Conservation (phyloP, 2,797 vertebrate genomes). For the Rallus crepitans region DNA sequence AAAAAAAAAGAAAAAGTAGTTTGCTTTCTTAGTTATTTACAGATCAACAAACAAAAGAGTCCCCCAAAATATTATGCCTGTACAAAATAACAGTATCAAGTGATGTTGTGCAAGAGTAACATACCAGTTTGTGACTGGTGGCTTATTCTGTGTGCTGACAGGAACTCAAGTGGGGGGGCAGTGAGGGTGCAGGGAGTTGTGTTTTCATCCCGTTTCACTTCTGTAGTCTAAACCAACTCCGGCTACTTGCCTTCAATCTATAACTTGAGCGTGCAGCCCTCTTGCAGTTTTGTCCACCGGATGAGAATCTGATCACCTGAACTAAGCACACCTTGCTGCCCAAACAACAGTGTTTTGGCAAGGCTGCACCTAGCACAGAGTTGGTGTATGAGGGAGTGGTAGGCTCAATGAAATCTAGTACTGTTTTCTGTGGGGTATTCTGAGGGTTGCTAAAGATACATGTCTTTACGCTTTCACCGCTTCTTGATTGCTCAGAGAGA, state of each 20-base stretch:
- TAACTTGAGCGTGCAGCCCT: accelerated
- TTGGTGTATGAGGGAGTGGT: accelerated
- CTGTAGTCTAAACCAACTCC: neutral
- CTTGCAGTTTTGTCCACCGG: neutral
- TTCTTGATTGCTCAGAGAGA: neutral
- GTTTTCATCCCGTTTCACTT: neutral
- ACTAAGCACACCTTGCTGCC: neutral
- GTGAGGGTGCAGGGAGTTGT: neutral
- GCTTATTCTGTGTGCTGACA: neutral
- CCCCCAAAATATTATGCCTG: neutral
- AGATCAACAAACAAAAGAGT: neutral
- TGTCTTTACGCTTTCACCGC: neutral
- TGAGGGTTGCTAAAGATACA: neutral
- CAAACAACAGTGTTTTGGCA: neutral
- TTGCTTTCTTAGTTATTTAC: neutral
- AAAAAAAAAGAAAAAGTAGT: too few relatives aligned
- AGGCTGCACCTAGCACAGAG: neutral
- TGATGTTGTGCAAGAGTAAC: neutral
- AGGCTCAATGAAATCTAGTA: neutral
- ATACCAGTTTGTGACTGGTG: neutral
- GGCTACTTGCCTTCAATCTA: neutral
- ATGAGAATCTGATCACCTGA: neutral
- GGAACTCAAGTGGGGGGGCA: neutral
- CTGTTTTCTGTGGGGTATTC: neutral
- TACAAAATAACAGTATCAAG: neutral